Percentiles rank a stretch among this genome's conserved stretches.
Conservation (phyloP, 2,113 vertebrate genomes). For the Pterocles gutturalis region DNA sequence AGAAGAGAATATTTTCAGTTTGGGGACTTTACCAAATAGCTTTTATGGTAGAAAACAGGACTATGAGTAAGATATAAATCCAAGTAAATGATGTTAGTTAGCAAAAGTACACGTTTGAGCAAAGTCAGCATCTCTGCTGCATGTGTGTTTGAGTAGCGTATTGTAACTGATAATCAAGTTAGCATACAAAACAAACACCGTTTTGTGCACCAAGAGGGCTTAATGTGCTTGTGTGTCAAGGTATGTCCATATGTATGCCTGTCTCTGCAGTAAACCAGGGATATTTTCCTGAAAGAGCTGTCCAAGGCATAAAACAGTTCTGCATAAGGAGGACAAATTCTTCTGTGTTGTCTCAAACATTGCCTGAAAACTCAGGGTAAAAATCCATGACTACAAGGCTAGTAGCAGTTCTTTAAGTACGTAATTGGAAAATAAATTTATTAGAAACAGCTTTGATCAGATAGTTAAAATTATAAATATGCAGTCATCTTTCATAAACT, state of each 20-base stretch:
- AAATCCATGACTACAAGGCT: neutral
- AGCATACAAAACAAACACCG: neutral
- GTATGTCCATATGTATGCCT: neutral
- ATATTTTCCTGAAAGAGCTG: neutral
- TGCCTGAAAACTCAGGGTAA: neutral
- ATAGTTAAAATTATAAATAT: neutral
- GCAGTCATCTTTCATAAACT: neutral
- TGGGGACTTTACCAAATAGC: neutral
- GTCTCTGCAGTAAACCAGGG: neutral
- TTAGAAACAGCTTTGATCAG: neutral
- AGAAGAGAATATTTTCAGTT: neutral
- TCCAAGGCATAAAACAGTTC: neutral
- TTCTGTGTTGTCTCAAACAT: neutral
- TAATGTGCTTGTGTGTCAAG: neutral
- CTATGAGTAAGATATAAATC: neutral
- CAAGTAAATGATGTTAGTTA: neutral
- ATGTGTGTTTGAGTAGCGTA: neutral
- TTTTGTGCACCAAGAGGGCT: neutral
- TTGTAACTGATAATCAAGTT: neutral
- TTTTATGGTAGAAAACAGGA: neutral
- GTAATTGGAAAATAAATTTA: neutral
- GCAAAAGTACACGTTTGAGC: neutral
- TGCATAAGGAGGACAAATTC: neutral
- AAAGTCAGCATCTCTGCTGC: neutral
- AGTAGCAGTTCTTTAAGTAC: neutral